Evolutionary conservation across 2,113 vertebrate species (phyloP).

Genomic region (Penelope pileata): DNA sequence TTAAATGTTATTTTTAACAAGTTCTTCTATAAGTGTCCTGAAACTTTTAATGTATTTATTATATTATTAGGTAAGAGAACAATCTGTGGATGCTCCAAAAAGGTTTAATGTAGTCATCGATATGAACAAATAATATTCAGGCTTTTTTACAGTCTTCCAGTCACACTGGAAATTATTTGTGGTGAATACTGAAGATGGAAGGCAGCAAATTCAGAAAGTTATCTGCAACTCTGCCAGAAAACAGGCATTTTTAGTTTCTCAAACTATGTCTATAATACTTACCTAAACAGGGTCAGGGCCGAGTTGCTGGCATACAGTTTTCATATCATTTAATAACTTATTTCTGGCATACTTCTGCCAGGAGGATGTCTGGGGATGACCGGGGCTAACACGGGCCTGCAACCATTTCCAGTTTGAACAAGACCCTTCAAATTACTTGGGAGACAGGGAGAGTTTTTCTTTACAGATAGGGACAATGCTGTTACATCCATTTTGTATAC

Average conservation of each 20-base stretch:
- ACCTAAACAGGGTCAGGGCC: not conserved
- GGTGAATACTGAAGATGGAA: not conserved
- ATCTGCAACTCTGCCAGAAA: not conserved
- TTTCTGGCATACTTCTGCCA: not conserved
- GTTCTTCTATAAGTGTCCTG: not conserved
- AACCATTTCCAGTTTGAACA: not conserved
- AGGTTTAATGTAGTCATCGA: not conserved
- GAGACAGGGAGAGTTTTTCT: not conserved
- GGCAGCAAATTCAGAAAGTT: not conserved
- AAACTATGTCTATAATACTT: not conserved
- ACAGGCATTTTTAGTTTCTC: not conserved
- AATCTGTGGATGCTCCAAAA: not conserved
- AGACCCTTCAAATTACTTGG: not conserved
- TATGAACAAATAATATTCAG: not conserved
- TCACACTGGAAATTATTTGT: not conserved
- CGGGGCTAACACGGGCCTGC: too few species aligned
- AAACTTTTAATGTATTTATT: not conserved
- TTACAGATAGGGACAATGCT: not conserved
- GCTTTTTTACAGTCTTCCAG: not conserved
- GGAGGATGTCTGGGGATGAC: too few species aligned
- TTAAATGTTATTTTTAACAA: not conserved
- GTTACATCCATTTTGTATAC: not conserved
- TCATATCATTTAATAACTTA: not conserved
- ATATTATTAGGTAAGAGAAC: not conserved
- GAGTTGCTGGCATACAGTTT: not conserved